Base-by-base conservation (phyloP, 2,888 invertebrate genomes). In the Polietes domitor region DNA sequence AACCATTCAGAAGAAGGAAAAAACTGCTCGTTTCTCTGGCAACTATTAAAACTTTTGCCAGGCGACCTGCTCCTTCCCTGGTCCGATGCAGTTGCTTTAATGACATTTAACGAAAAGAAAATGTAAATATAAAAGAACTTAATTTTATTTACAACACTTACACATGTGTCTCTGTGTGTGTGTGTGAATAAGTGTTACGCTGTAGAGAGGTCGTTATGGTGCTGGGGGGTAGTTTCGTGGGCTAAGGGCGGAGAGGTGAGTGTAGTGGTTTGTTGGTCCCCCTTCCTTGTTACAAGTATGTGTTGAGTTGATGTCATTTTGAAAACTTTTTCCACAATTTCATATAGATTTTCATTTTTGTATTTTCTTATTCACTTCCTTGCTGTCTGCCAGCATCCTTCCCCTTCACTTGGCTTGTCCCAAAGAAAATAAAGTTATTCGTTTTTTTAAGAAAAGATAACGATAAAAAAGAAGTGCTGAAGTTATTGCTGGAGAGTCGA, bases 61-160 rank as follows among this genome's bases (percentile, higher is more conserved):
- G 12, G 37, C 9, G 37, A n/a, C n/a, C n/a, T n/a, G n/a, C n/a
- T n/a, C 9, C 37, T 9, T 37, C 37, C 37, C 37, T 2, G n/a
- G n/a, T n/a, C n/a, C 37, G 37, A 7, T 37, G 37, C 37, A 37
- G 37, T 37, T 3, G 9, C 37, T 37, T 37, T 3, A 37, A 37
- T 37, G 37, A 9, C 37, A 37, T 37, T 37, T 37, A 37, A 37
- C 1, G 10, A 76, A 47, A 71, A 61, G 26, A 24, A 28, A 17
- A 21, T 68, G 24, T 61, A 80, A 61, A 61, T 61, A 61, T 17
- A n/a, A 7, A 26, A 21, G 61, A 68, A 68, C 43, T 43, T 68
- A 68, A 72, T 80, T 76, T 76, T 72, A 55, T 76, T 75, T 76
- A 80, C 75, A 80, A 81, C 73, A 77, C 63, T 73, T 72, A 55